Percentiles rank a stretch among this genome's conserved stretches.
Conservation (phyloP, 2,888 invertebrate species). For the Nymphalis polychloros region DNA sequence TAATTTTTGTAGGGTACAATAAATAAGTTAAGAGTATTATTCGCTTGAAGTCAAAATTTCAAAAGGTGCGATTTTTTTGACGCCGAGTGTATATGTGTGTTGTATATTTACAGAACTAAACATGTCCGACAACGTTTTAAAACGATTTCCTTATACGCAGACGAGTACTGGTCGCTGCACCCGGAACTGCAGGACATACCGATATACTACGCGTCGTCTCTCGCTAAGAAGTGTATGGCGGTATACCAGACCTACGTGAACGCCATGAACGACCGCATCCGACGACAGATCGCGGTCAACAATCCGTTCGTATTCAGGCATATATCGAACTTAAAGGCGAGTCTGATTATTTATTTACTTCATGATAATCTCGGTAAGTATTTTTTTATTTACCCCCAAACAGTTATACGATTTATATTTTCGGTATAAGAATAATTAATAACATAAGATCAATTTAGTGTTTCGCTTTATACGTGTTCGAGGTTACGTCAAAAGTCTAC, state of each 20-base stretch:
- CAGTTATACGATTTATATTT: no score
- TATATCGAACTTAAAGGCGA: slow-evolving; percentile 94
- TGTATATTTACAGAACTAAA: no score
- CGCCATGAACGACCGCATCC: slow-evolving; percentile 99
- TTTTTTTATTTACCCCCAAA: neutral
- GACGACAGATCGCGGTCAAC: slow-evolving; percentile 97
- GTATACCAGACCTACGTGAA: slow-evolving; percentile 99
- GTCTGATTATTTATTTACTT: slow-evolving; percentile 17
- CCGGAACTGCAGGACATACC: slow-evolving; percentile 99
- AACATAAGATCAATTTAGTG: no score
- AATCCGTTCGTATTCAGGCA: slow-evolving; percentile 99
- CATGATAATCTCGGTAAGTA: neutral
- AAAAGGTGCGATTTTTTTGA: no score
- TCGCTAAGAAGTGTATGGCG: slow-evolving; percentile 99
- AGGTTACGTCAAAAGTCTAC: no score
- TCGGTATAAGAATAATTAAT: no score
- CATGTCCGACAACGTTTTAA: no score
- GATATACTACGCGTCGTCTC: slow-evolving; percentile 99
- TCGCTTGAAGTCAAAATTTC: no score
- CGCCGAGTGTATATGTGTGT: no score
- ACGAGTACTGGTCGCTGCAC: slow-evolving; percentile 99
- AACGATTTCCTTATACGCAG: slow-evolving; percentile 63
- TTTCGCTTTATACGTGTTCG: no score
- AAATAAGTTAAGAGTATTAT: no score
- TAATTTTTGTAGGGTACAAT: no score